Percentiles rank a stretch among this genome's conserved stretches.
These are phyloP conservation scores for Manacus vitellinus DNA, from an alignment of 2,113 vertebrate species.

Conservation along the genomic window DNA sequence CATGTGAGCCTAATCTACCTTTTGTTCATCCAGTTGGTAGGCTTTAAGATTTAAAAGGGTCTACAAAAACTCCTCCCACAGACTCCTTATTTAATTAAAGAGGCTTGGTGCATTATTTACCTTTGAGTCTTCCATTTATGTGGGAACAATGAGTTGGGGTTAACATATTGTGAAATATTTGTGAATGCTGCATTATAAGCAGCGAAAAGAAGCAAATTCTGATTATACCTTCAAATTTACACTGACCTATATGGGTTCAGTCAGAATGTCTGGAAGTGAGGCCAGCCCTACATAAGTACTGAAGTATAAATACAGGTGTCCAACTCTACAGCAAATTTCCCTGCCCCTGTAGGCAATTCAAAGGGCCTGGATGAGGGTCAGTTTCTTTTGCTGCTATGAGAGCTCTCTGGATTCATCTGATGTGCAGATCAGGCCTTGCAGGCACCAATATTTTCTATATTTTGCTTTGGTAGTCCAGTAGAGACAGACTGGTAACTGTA, in stretches of 20 bases:
- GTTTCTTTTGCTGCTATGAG: neutral
- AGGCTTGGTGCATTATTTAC: conserved; percentile 54
- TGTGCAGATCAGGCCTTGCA: neutral
- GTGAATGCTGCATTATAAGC: neutral
- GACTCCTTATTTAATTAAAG: conserved; percentile 60
- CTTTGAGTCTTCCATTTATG: conserved; percentile 23
- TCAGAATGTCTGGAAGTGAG: neutral
- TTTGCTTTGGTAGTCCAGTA: neutral
- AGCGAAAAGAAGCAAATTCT: neutral
- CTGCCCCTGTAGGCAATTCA: neutral
- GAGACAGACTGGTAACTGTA: neutral
- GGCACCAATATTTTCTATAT: neutral
- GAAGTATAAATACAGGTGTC: neutral
- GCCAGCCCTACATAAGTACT: neutral
- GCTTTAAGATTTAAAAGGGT: conserved; percentile 61
- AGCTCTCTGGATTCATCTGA: neutral
- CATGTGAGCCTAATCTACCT: conserved; percentile 69
- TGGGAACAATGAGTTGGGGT: neutral
- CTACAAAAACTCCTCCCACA: conserved; percentile 40
- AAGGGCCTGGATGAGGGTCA: neutral
- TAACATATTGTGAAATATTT: conserved; percentile 16
- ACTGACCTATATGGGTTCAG: neutral
- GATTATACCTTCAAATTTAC: neutral
- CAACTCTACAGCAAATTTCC: neutral
- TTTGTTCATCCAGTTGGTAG: conserved; percentile 64